Base-by-base conservation (phyloP, 1,140 invertebrate genomes). In the Laupala kohalensis region DNA sequence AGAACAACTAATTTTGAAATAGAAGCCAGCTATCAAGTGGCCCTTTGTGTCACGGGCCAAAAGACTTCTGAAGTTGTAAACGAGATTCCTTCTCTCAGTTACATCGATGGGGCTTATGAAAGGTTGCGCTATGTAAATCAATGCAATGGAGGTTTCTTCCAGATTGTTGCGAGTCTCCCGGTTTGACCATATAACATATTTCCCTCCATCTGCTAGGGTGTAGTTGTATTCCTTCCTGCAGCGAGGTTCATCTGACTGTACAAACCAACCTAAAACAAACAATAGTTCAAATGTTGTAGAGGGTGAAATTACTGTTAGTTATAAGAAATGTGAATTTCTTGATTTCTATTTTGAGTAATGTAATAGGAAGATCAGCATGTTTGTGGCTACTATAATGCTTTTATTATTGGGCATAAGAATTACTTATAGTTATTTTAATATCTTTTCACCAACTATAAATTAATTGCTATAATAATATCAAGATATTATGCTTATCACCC, bases 71-170 rank as follows among this genome's bases (percentile, higher is more conserved):
- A 95, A 95, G 77, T 92, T 90, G 79, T 95, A 96, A 24, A 93
- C 90, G 73, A 96, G 81, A 80, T 96, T 95, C 75, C 94, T 86
- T 72, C 93, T 86, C 80, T 96, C 93, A 0, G 93, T 93, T 26
- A 95, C 90, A 79, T 92, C 88, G 66, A 95, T 86, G 63, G 90
- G 89, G 76, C 90, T 92, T 65, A 90, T 79, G 81, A 93, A 96
- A 24, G 91, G 90, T 75, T 86, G 84, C 27, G 87, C 88, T 63
- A 91, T 85, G 77, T 91, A 95, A 73, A 95, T 87, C 12, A 95
- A 82, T 68, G 88, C 92, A 12, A 71, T 27, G n/a, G 83, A 84
- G 25, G 78, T 75, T 23, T 73, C 76, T 28, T 78, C 76, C 77
- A 81, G 79, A 75, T 82, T 82, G 27, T 85, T 86, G 64, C 88